Percentiles rank a stretch among this genome's conserved stretches.
Conservation (phyloP, 2,797 vertebrate species). For the Hemibagrus guttatus region DNA sequence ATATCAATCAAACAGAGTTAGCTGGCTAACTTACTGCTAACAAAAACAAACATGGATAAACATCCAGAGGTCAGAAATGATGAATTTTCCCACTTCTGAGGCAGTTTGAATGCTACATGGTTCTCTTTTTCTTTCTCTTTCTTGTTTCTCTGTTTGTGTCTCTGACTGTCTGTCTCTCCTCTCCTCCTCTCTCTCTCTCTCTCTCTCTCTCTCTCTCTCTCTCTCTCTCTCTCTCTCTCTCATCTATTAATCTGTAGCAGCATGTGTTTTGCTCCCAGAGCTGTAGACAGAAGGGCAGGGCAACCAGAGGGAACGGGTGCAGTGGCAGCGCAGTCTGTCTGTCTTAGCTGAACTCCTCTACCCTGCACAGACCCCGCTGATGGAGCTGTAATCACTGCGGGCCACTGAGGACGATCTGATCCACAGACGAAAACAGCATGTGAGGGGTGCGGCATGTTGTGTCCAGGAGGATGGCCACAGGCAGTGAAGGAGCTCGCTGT, state of each 20-base stretch:
- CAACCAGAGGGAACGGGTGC: slow-evolving; percentile 40
- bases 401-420: slow-evolving; percentile 11
- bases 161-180: too few species aligned
- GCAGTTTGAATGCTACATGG: too few species aligned
- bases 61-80: too few species aligned
- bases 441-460: neutral
- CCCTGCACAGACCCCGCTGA: slow-evolving; percentile 36
- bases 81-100: too few species aligned
- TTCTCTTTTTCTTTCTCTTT: too few species aligned
- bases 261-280: slow-evolving; percentile 43
- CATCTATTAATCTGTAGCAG: slow-evolving; percentile 22
- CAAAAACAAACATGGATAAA: too few species aligned
- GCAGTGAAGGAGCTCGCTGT: neutral
- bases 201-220: slow-evolving; percentile 6
- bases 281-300: slow-evolving; percentile 27
- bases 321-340: slow-evolving; percentile 39
- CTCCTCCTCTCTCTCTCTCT: slow-evolving; percentile 7
- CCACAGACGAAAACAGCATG: slow-evolving; percentile 1
- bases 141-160: too few species aligned
- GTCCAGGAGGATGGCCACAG: neutral
- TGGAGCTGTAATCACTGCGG: slow-evolving; percentile 22
- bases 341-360: slow-evolving; percentile 32
- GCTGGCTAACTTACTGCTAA: too few species aligned
- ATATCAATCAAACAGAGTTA: too few species aligned
- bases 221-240: neutral